Percentiles rank a stretch among this genome's conserved stretches.
phyloP scores from a whole-genome alignment of 2,113 vertebrate genomes.

The Peromyscus leucopus region DNA sequence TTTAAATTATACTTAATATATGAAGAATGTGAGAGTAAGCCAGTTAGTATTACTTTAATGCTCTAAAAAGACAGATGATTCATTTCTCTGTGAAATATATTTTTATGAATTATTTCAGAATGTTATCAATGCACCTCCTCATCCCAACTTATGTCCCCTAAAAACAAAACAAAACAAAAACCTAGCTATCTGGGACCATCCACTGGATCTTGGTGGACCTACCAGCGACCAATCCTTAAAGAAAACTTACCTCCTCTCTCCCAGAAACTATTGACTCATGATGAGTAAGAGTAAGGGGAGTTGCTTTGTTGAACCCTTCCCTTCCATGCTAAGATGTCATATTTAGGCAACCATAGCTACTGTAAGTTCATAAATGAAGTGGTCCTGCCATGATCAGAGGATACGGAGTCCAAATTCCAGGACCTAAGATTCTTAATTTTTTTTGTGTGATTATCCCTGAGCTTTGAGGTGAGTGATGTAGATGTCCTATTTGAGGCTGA shows the following conservation, averaged over 20 bases:
- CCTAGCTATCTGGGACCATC: not conserved
- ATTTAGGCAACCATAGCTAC: too few relatives aligned
- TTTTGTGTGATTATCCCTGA: not conserved
- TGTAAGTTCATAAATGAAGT: not conserved
- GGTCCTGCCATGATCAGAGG: too few relatives aligned
- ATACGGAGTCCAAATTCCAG: too few relatives aligned
- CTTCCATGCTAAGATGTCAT: too few relatives aligned
- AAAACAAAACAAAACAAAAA: too few relatives aligned
- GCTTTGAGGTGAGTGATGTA: not conserved
- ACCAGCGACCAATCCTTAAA: not conserved
- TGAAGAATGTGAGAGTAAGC: not conserved
- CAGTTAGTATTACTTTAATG: slow-evolving; percentile 24
- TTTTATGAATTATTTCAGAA: not conserved
- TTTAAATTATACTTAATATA: slow-evolving; percentile 33
- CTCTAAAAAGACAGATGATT: not conserved
- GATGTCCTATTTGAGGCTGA: not conserved
- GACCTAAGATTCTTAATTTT: not conserved
- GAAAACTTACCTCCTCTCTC: too few relatives aligned
- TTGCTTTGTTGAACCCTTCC: not conserved
- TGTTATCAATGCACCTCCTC: not conserved
- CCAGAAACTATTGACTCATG: not conserved
- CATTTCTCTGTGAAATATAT: not conserved
- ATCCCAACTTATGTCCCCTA: not conserved
- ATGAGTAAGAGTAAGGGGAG: not conserved
- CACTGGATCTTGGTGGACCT: not conserved